phyloP scores from a whole-genome alignment of 2,797 vertebrate genomes.

The Argya squamiceps region DNA sequence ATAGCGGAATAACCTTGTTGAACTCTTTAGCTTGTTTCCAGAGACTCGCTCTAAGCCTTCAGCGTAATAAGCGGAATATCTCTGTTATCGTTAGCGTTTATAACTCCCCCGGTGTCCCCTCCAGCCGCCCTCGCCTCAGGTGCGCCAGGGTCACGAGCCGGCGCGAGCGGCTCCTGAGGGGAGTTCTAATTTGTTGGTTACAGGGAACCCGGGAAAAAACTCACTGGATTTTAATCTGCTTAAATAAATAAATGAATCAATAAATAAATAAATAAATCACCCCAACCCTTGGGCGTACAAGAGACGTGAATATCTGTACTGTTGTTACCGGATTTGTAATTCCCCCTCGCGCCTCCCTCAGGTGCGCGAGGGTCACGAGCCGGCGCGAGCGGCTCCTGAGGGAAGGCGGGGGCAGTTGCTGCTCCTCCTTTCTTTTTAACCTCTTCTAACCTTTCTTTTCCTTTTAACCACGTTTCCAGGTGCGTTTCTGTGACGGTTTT shows the following conservation, averaged over 20 bases:
- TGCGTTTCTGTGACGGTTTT: background rate
- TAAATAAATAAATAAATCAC: background rate
- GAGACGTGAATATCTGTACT: accelerated
- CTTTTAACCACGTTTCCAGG: too few relatives aligned
- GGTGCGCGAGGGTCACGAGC: background rate
- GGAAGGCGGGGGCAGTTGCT: accelerated
- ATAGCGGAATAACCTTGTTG: too few relatives aligned
- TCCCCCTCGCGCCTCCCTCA: background rate
- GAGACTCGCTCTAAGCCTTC: too few relatives aligned
- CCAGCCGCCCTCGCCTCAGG: background rate
- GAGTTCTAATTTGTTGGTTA: too few relatives aligned
- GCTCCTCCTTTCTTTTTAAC: accelerated
- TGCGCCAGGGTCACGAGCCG: background rate
- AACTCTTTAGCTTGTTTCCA: background rate
- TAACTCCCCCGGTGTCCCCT: accelerated
- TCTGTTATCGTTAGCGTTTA: accelerated
- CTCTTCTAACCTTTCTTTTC: too few relatives aligned
- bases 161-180: background rate
- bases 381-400: background rate
- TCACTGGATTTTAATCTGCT: background rate
- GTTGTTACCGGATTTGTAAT: accelerated
- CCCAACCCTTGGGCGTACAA: background rate
- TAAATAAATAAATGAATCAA: background rate
- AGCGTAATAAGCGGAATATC: too few relatives aligned
- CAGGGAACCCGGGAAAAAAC: too few relatives aligned